Evolutionary conservation across 2,797 vertebrate genomes (phyloP).

Genomic region (Otolemur crassicaudatus): DNA sequence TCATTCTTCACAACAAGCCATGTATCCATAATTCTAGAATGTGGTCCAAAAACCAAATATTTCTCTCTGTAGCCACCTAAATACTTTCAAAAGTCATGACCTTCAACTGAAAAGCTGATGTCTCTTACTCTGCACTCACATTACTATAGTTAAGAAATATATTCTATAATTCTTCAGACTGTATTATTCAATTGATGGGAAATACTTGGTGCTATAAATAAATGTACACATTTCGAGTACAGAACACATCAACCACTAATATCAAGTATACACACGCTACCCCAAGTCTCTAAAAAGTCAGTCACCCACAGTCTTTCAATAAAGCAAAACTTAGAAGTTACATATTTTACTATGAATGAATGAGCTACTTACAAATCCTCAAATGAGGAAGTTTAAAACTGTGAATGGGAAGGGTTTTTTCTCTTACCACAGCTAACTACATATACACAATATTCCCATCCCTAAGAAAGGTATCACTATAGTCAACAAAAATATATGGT

Average conservation of each 20-base stretch:
- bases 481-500: background rate
- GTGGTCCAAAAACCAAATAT: background rate
- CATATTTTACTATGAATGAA: conserved; percentile 51
- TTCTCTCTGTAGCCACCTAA: background rate
- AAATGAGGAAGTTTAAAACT: background rate
- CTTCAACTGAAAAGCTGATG: background rate
- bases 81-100: conserved; percentile 20
- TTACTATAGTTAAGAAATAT: conserved; percentile 28
- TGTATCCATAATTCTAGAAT: background rate
- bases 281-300: conserved; percentile 20
- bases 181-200: background rate
- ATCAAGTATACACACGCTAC: background rate
- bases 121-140: background rate
- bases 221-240: background rate
- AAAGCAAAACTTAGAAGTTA: conserved; percentile 1
- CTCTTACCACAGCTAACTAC: background rate
- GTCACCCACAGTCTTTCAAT: background rate
- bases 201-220: background rate
- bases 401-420: background rate
- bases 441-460: background rate
- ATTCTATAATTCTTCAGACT: background rate
- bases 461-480: background rate
- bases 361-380: background rate
- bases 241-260: background rate
- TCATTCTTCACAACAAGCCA: background rate